Percentiles rank a stretch among this genome's conserved stretches.
Evolutionary conservation across 2,797 vertebrate genomes (phyloP).

Genomic region (Sebastes minor): DNA sequence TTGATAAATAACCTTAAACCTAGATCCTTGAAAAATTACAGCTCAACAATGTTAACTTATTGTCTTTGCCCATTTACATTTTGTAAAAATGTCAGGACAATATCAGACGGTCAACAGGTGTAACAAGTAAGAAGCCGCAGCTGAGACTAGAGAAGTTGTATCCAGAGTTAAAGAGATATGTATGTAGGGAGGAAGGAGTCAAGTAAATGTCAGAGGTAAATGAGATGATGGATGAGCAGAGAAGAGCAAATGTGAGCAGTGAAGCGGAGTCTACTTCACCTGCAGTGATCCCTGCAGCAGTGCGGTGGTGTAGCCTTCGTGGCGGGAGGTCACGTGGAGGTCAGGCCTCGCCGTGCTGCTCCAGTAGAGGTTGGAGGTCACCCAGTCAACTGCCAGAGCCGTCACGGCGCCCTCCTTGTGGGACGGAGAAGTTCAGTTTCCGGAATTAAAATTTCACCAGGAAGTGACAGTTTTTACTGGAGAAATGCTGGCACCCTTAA

Average conservation of each 20-base stretch:
- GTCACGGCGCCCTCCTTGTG: conserved; percentile 70
- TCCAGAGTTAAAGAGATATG: neutral
- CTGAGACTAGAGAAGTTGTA: neutral
- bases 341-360: conserved; percentile 75
- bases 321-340: conserved; percentile 80
- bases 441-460: neutral
- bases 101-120: neutral
- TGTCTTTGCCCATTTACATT: fast-evolving
- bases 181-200: neutral
- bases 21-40: neutral
- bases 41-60: neutral
- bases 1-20: neutral
- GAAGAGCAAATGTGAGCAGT: neutral
- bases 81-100: neutral
- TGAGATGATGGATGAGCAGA: neutral
- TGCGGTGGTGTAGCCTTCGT: conserved; percentile 63
- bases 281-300: conserved; percentile 78
- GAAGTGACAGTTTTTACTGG: no score
- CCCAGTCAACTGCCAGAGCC: conserved; percentile 90
- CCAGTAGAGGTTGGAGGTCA: conserved; percentile 91
- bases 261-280: conserved; percentile 20
- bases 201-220: neutral
- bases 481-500: no score
- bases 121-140: neutral
- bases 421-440: neutral